Base-by-base conservation (phyloP, 2,797 vertebrate species). In the Diplodus sargus region DNA sequence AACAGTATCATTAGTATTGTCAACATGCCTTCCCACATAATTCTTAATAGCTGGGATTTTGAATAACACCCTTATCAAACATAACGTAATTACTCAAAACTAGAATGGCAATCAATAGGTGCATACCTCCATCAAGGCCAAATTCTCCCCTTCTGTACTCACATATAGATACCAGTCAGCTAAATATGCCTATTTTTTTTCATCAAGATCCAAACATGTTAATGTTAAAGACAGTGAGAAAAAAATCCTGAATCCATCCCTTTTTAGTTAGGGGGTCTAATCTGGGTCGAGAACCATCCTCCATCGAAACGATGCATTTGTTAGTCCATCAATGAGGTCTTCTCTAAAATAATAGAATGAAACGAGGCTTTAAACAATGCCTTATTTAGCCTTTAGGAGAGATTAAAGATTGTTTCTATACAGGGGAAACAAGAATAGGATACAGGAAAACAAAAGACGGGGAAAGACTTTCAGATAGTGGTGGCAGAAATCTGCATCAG, bases 271-370 rank as follows among this genome's bases (percentile, higher is more conserved):
- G 39, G 2, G 9, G 39, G 39, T 39, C 39, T 39, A 39, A 11
- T 39, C 39, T 39, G 39, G 39, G 39, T 7, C 39, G 39, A 39
- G 39, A 39, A 2, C 39, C 39, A 39, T 39, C 39, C 39, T 39
- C 10, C 59, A 73, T 48, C 45, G 69, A 17, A 64, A 39, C 30
- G 61, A 51, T 48, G 39, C 70, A n/a, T 54, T 65, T 39, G n/a
- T 22, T 52, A 22, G 23, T 59, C 39, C 15, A 43, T 73, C 25
- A 48, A 8, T 39, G 20, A 70, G 23, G 23, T 39, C 20, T 56
- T 54, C n/a, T 9, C 16, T 47, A 53, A 1, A 25, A n/a, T 59
- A n/a, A 45, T 11, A 48, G 5, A 49, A 30, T 16, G 4, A 66
- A 52, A 59, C 7, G 14, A 13, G 11, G 14, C 22, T 30, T 67